These are phyloP conservation scores for Morone saxatilis DNA, from an alignment of 2,113 vertebrate species.

Conservation along the genomic window DNA sequence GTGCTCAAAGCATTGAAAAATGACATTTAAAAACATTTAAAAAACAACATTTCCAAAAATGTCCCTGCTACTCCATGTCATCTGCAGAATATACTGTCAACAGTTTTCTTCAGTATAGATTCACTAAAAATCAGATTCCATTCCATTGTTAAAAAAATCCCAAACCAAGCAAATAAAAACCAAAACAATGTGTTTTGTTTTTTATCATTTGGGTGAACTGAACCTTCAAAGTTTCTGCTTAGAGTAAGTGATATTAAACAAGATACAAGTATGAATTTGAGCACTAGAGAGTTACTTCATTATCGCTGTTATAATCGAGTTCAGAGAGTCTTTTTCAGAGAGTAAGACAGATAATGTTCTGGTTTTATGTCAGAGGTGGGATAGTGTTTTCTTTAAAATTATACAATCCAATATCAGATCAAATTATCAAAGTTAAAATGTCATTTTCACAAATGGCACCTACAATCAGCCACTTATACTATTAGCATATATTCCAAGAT, in stretches of 20 bases:
- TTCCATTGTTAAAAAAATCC: neutral
- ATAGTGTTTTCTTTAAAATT: constrained; percentile 3
- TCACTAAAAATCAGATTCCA: no score
- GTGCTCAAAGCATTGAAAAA: no score
- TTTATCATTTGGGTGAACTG: neutral
- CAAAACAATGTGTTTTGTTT: neutral
- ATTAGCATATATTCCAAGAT: constrained; percentile 10
- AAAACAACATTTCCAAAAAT: no score
- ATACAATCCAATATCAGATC: neutral
- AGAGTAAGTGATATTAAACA: constrained; percentile 7
- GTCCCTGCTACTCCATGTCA: no score
- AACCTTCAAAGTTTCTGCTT: neutral
- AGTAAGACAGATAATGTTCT: constrained; percentile 18
- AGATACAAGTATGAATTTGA: neutral
- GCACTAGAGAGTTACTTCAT: neutral
- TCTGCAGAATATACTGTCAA: no score
- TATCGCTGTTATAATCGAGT: neutral
- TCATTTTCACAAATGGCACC: constrained; percentile 29
- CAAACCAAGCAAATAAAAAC: neutral
- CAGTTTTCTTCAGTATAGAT: no score
- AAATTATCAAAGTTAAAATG: constrained; percentile 24
- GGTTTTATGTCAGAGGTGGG: constrained; percentile 12
- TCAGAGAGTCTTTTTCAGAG: neutral
- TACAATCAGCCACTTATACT: neutral
- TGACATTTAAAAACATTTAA: no score